phyloP scores from a whole-genome alignment of 2,797 vertebrate genomes.

The Fistularia commersonii region DNA sequence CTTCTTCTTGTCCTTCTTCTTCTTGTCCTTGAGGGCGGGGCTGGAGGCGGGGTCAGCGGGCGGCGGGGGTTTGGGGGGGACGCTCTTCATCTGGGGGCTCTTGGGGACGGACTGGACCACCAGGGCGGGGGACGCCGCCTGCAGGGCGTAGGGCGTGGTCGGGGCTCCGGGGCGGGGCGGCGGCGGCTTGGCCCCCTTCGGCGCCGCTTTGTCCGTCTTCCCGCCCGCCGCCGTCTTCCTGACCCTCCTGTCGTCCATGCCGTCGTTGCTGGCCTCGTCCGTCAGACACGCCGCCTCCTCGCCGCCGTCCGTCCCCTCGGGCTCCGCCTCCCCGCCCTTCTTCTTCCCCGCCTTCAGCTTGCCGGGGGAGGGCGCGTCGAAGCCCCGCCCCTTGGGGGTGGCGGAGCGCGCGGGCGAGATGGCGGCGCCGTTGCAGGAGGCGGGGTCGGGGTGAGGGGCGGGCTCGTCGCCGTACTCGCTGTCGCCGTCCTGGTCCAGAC shows the following conservation, averaged over 20 bases:
- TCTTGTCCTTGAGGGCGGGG: conserved; percentile 87
- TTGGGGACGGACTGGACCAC: conserved; percentile 88
- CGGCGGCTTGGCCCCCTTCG: conserved; percentile 84
- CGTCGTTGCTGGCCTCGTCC: conserved; percentile 88
- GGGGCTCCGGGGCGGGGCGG: conserved; percentile 75
- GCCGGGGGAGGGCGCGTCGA: conserved; percentile 84
- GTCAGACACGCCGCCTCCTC: conserved; percentile 84
- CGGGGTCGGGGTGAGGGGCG: conserved; percentile 77
- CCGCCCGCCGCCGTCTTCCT: conserved; percentile 30
- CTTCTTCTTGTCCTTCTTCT: conserved; percentile 96
- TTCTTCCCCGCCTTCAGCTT: conserved; percentile 88
- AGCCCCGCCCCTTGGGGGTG: conserved; percentile 87
- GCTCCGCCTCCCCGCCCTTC: conserved; percentile 82
- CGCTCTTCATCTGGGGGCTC: conserved; percentile 89
- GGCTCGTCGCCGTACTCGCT: conserved; percentile 89
- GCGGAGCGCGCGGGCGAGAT: conserved; percentile 86
- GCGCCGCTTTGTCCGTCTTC: conserved; percentile 74
- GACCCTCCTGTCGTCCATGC: conserved; percentile 86
- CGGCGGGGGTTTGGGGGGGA: conserved; percentile 85
- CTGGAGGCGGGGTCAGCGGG: conserved; percentile 83
- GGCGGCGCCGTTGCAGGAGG: conserved; percentile 83
- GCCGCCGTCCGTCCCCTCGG: conserved; percentile 83
- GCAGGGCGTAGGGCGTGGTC: conserved; percentile 73
- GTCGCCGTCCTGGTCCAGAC: conserved; percentile 87
- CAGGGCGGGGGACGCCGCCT: conserved; percentile 76